A percentile compares a stretch with the other conserved stretches of the same genome.
These are phyloP conservation scores for Dipodomys spectabilis DNA, from an alignment of 2,113 vertebrate genomes.

Conservation along the genomic window DNA sequence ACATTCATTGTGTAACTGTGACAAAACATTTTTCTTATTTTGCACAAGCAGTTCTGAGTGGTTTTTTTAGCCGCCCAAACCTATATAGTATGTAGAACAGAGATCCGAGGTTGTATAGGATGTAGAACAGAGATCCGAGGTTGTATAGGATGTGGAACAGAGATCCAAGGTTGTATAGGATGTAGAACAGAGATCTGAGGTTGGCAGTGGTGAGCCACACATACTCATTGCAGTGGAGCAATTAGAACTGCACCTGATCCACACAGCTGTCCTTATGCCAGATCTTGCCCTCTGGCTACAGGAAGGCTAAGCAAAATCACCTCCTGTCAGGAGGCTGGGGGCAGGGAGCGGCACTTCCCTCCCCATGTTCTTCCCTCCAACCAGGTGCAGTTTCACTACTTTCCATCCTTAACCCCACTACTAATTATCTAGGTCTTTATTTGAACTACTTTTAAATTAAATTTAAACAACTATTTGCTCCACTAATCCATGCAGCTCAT, in stretches of 20 bases:
- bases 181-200: background rate
- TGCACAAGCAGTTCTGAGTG: background rate
- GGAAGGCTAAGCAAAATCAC: slow-evolving; percentile 1
- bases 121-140: background rate
- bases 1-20: background rate
- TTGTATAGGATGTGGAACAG: background rate
- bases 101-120: background rate
- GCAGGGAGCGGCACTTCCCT: background rate
- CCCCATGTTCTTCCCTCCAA: slow-evolving; percentile 24
- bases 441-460: slow-evolving; percentile 81
- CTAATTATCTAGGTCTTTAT: slow-evolving; percentile 78
- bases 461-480: slow-evolving; percentile 80
- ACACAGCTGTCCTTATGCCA: background rate
- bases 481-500: slow-evolving; percentile 67
- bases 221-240: background rate
- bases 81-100: no score
- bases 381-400: background rate
- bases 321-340: background rate
- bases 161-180: background rate
- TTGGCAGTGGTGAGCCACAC: fast-evolving
- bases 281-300: background rate
- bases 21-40: background rate
- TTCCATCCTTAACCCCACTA: slow-evolving; percentile 60
- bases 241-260: background rate
- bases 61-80: background rate